Evolutionary conservation across 2,888 invertebrate genomes (phyloP).

Genomic region (Silvanus unidentatus): DNA sequence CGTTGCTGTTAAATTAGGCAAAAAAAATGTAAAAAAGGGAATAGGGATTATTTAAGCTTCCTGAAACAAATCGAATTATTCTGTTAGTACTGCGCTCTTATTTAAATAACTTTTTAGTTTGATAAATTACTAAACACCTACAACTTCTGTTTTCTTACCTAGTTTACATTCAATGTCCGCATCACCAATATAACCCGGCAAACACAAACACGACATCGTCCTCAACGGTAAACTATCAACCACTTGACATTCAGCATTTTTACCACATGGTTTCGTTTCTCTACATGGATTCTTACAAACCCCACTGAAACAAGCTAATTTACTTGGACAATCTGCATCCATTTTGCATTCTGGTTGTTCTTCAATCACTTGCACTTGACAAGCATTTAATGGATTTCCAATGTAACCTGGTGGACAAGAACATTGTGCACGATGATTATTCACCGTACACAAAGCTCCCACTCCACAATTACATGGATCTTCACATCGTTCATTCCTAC

Average conservation of each 20-base stretch:
- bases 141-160: no score
- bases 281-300: constrained; percentile 75
- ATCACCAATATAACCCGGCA: constrained; percentile 76
- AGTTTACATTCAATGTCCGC: constrained; percentile 76
- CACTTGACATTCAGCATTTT: constrained; percentile 75
- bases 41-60: not conserved
- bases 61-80: constrained; percentile 1
- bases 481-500: constrained; percentile 69
- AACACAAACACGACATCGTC: constrained; percentile 82
- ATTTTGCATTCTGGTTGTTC: constrained; percentile 61
- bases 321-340: constrained; percentile 82
- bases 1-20: constrained; percentile 10
- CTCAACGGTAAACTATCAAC: constrained; percentile 80
- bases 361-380: constrained; percentile 54
- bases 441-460: constrained; percentile 69
- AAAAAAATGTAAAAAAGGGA: constrained; percentile 8
- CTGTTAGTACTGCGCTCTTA: not conserved
- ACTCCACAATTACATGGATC: constrained; percentile 82
- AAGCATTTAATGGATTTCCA: constrained; percentile 69
- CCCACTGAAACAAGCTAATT: constrained; percentile 74
- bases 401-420: constrained; percentile 76
- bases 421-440: constrained; percentile 70
- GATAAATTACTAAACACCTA: no score
- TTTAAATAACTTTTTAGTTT: no score
- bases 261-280: constrained; percentile 71